These are phyloP conservation scores for Tenthredo distinguenda DNA, from an alignment of 2,888 invertebrate species.

Conservation along the genomic window DNA sequence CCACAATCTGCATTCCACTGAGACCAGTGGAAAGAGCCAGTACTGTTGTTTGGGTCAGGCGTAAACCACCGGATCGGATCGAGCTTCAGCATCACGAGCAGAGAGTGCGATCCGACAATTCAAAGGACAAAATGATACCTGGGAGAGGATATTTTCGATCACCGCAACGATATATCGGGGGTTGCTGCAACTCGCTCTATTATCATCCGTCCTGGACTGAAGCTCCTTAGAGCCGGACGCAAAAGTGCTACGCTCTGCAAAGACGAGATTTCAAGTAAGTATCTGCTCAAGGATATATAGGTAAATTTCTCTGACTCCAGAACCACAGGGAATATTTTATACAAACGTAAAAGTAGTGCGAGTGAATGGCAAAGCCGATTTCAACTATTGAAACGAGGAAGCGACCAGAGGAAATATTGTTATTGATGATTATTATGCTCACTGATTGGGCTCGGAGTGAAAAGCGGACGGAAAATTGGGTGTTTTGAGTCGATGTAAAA, in stretches of 20 bases:
- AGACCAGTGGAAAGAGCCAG: conserved; percentile 29
- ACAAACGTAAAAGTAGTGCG: background rate
- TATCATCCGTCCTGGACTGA: background rate
- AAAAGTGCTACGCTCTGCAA: background rate
- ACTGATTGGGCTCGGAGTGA: background rate
- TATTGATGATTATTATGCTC: background rate
- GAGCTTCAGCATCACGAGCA: background rate
- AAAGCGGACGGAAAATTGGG: background rate
- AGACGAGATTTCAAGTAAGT: background rate
- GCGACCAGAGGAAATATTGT: background rate
- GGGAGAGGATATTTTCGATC: background rate
- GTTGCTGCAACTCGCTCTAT: background rate
- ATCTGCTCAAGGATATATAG: background rate
- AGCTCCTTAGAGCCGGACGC: background rate
- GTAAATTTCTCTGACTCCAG: background rate
- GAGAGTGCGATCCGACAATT: background rate
- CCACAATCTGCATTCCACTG: conserved; percentile 74
- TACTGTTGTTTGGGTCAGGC: conserved; percentile 19
- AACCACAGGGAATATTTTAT: background rate
- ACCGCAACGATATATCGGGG: background rate
- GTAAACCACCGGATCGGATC: conserved; percentile 8
- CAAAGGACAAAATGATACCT: background rate
- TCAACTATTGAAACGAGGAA: background rate
- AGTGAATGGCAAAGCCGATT: background rate
- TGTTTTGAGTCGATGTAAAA: background rate